Evolutionary conservation across 2,888 invertebrate genomes (phyloP).

Genomic region (Eristalis tenax): DNA sequence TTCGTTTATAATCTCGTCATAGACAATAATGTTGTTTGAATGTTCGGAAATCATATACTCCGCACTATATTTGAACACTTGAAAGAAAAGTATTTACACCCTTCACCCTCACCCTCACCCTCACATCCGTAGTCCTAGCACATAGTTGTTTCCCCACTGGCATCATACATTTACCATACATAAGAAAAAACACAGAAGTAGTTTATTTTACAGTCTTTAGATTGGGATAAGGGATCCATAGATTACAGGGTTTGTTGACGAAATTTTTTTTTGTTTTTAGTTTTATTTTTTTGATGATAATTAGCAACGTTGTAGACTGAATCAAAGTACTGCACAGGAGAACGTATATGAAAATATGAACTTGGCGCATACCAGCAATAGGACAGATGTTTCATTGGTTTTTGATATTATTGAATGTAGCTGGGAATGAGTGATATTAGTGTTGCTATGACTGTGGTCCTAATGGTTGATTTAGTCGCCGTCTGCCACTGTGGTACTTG

Average conservation of each 20-base stretch:
- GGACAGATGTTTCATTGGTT: constrained; percentile 32
- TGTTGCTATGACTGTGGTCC: neutral
- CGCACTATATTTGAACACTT: constrained; percentile 3
- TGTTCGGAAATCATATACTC: constrained; percentile 21
- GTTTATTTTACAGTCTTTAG: constrained; percentile 24
- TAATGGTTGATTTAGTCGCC: too few relatives aligned
- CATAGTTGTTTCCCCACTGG: constrained; percentile 47
- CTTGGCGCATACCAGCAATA: constrained; percentile 19
- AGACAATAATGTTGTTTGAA: constrained; percentile 16
- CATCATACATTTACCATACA: neutral
- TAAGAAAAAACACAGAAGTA: neutral
- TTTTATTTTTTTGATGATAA: constrained; percentile 15
- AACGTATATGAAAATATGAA: constrained; percentile 16
- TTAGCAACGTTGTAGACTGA: constrained; percentile 65
- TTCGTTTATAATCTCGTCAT: constrained; percentile 82
- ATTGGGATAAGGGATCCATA: constrained; percentile 31
- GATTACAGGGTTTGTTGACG: constrained; percentile 33
- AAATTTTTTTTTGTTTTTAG: neutral
- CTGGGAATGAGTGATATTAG: neutral
- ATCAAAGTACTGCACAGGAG: constrained; percentile 45
- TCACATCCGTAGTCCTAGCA: constrained; percentile 43
- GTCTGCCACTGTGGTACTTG: neutral
- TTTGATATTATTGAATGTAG: constrained; percentile 30
- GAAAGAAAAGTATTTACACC: constrained; percentile 47
- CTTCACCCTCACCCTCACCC: constrained; percentile 16